Percentiles rank a stretch among this genome's conserved stretches.
Evolutionary conservation across 2,797 vertebrate species (phyloP).

Genomic region (Labeo calbasu): DNA sequence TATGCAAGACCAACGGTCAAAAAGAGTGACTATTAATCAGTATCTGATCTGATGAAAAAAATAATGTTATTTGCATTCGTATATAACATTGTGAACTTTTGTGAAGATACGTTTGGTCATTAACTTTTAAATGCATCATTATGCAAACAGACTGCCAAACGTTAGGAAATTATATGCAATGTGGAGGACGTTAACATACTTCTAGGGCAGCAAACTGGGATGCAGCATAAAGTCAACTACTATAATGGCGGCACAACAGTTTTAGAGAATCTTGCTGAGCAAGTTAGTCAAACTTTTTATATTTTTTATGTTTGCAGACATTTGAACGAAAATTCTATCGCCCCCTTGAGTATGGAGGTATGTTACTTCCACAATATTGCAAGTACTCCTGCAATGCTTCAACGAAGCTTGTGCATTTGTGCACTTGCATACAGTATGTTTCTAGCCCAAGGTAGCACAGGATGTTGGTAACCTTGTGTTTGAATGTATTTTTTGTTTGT

Average conservation of each 20-base stretch:
- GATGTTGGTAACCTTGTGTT: slow-evolving; percentile 73
- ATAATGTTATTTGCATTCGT: not conserved
- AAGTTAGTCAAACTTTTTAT: not conserved
- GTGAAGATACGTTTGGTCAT: not conserved
- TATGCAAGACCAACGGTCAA: too few relatives aligned
- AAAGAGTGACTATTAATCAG: too few relatives aligned
- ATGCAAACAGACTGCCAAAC: not conserved
- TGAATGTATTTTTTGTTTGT: slow-evolving; percentile 83
- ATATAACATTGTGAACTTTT: not conserved
- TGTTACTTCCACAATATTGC: not conserved
- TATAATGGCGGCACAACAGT: not conserved
- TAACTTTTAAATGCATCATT: not conserved
- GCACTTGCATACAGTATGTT: slow-evolving; percentile 19
- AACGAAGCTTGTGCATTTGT: not conserved
- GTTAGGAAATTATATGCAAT: not conserved
- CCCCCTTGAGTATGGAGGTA: not conserved
- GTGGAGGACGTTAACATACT: not conserved
- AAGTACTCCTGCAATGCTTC: not conserved
- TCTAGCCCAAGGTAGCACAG: slow-evolving; percentile 56
- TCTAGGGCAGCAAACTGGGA: not conserved
- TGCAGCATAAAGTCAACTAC: not conserved
- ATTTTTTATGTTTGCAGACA: not conserved
- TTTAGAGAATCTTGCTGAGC: not conserved
- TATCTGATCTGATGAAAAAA: too few relatives aligned
- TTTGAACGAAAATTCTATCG: not conserved